Evolutionary conservation across 2,888 invertebrate genomes (phyloP).

Genomic region (Gymnocheta viridis): DNA sequence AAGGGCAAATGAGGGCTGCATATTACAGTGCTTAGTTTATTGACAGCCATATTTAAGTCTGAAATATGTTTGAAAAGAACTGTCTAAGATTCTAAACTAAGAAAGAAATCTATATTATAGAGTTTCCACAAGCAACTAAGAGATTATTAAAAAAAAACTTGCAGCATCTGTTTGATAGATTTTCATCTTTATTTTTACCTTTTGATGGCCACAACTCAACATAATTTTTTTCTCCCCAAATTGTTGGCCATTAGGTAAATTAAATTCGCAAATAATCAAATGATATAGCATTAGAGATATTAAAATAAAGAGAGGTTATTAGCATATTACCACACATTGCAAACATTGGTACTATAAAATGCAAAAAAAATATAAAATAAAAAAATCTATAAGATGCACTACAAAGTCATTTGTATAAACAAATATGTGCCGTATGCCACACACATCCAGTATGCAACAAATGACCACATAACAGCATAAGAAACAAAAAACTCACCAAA

Average conservation of each 20-base stretch:
- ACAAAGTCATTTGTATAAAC: constrained; percentile 39
- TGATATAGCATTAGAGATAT: constrained; percentile 53
- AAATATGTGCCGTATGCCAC: constrained; percentile 38
- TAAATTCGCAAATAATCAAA: constrained; percentile 64
- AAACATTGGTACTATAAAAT: constrained; percentile 43
- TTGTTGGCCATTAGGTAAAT: constrained; percentile 61
- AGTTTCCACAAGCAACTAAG: background rate
- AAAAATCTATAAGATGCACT: constrained; percentile 54
- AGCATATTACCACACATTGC: constrained; percentile 63
- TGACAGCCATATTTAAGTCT: no score
- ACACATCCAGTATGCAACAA: constrained; percentile 7
- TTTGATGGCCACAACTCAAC: background rate
- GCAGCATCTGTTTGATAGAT: background rate
- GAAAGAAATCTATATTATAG: background rate
- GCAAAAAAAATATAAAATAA: no score
- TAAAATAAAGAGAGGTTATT: constrained; percentile 52
- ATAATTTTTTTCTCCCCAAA: background rate
- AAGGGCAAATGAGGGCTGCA: no score
- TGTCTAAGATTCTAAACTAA: no score
- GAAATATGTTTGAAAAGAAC: no score
- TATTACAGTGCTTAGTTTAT: no score
- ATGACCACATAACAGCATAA: constrained; percentile 19
- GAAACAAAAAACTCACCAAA: constrained; percentile 6
- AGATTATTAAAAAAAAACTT: background rate
- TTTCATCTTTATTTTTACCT: background rate